Conservation (phyloP, 2,888 invertebrate species). For the Zaprionus obscuricornis region DNA sequence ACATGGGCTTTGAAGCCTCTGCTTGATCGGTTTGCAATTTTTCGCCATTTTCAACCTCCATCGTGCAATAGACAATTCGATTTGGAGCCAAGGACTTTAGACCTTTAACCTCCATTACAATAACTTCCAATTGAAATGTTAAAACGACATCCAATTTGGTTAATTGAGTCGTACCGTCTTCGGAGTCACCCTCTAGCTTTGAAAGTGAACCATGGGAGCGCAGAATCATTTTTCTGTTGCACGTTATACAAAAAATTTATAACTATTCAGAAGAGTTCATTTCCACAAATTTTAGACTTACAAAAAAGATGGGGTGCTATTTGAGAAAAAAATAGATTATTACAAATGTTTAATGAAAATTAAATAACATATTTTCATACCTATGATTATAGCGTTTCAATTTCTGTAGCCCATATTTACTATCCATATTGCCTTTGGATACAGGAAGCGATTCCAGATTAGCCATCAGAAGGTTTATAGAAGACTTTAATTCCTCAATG, state of each 20-base stretch:
- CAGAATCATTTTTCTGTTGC: slow-evolving; percentile 83
- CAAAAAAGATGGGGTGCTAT: slow-evolving; percentile 82
- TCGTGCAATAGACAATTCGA: slow-evolving; percentile 99
- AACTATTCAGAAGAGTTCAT: not conserved
- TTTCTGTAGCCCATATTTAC: slow-evolving; percentile 98
- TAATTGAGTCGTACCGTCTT: slow-evolving; percentile 97
- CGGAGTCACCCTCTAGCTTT: slow-evolving; percentile 96
- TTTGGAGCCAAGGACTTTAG: slow-evolving; percentile 98
- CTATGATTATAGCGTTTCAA: slow-evolving; percentile 99
- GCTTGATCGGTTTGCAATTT: slow-evolving; percentile 99
- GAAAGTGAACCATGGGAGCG: slow-evolving; percentile 96
- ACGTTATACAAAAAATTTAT: not conserved
- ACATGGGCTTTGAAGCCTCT: slow-evolving; percentile 99
- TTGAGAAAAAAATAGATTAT: slow-evolving; percentile 42
- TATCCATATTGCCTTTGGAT: slow-evolving; percentile 98
- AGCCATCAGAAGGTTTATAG: slow-evolving; percentile 98
- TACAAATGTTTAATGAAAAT: too few relatives aligned
- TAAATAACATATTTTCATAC: slow-evolving; percentile 84
- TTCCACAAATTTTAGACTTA: slow-evolving; percentile 63
- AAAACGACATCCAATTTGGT: slow-evolving; percentile 99
- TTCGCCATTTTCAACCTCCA: slow-evolving; percentile 99
- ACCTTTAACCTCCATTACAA: slow-evolving; percentile 99
- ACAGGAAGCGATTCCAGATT: slow-evolving; percentile 99
- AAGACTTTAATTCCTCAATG: slow-evolving; percentile 98
- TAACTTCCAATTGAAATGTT: slow-evolving; percentile 98